A percentile compares a stretch with the other conserved stretches of the same genome.
phyloP scores from a whole-genome alignment of 1,140 invertebrate genomes.

The Dinoponera quadriceps region DNA sequence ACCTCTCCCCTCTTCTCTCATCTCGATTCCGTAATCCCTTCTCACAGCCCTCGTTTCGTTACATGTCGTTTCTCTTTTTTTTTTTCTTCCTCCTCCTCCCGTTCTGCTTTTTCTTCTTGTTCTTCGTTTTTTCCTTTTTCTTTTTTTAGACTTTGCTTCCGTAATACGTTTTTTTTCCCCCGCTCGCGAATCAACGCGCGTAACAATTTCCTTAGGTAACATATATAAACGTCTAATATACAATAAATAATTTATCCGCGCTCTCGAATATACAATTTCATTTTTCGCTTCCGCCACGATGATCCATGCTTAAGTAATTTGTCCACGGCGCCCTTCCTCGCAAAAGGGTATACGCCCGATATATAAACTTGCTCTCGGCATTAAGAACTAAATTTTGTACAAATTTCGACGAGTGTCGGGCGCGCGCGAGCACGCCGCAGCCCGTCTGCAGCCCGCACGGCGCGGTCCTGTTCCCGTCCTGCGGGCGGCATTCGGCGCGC shows the following conservation, averaged over 20 bases:
- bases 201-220: conserved; percentile 73
- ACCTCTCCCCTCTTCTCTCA: conserved; percentile 42
- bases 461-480: conserved; percentile 24
- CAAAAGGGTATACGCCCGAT: conserved; percentile 39
- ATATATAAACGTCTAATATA: conserved; percentile 79
- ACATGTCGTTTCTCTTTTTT: conserved; percentile 64
- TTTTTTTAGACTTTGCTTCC: conserved; percentile 49
- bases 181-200: conserved; percentile 39
- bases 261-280: conserved; percentile 79
- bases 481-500: conserved; percentile 1
- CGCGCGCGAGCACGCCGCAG: not conserved
- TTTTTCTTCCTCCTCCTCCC: conserved; percentile 34
- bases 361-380: conserved; percentile 40
- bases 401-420: conserved; percentile 70
- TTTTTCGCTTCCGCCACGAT: conserved; percentile 70
- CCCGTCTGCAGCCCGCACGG: not conserved
- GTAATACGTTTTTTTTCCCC: conserved; percentile 41
- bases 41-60: conserved; percentile 85
- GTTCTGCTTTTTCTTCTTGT: conserved; percentile 49
- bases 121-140: conserved; percentile 34
- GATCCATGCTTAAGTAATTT: conserved; percentile 81
- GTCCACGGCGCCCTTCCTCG: conserved; percentile 69
- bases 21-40: conserved; percentile 70
- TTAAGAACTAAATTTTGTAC: conserved; percentile 77
- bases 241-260: conserved; percentile 84